Conservation (phyloP, 1,140 invertebrate genomes). For the Semibalanus balanoides region DNA sequence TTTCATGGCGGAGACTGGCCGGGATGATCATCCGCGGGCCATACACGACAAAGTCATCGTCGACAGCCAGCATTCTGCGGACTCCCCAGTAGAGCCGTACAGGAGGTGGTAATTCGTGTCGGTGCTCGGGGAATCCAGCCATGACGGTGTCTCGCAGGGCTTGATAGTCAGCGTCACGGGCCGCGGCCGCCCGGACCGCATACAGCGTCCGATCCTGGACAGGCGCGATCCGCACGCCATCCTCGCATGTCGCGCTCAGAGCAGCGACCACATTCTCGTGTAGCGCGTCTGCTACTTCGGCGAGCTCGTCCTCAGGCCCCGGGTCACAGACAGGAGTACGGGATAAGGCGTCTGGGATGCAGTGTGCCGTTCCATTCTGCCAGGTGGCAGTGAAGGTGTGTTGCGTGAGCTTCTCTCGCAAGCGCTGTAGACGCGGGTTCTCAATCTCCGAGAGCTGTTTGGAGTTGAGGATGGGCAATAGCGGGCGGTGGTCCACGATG, state of each 20-base stretch:
- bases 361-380: constrained; percentile 12
- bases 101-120: too few relatives aligned
- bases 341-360: constrained; percentile 10
- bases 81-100: constrained; percentile 5
- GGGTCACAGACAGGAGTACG: constrained; percentile 13
- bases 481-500: constrained; percentile 14
- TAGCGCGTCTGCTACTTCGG: neutral
- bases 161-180: neutral
- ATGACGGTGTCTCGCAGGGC: constrained; percentile 4
- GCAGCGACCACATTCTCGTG: neutral
- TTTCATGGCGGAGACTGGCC: too few relatives aligned
- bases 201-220: neutral
- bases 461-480: constrained; percentile 13
- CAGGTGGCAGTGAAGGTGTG: constrained; percentile 12
- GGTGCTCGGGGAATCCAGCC: constrained; percentile 6
- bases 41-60: constrained; percentile 6
- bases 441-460: constrained; percentile 14
- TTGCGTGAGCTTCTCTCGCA: constrained; percentile 12
- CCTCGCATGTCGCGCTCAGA: constrained; percentile 3
- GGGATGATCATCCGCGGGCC: constrained; percentile 3
- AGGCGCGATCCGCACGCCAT: constrained; percentile 7
- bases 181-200: constrained; percentile 3
- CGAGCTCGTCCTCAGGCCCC: constrained; percentile 4
- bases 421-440: constrained; percentile 16
- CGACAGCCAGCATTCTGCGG: constrained; percentile 6